Percentiles rank a stretch among this genome's conserved stretches.
phyloP scores from a whole-genome alignment of 2,888 invertebrate species.

The Stenurella melanura region DNA sequence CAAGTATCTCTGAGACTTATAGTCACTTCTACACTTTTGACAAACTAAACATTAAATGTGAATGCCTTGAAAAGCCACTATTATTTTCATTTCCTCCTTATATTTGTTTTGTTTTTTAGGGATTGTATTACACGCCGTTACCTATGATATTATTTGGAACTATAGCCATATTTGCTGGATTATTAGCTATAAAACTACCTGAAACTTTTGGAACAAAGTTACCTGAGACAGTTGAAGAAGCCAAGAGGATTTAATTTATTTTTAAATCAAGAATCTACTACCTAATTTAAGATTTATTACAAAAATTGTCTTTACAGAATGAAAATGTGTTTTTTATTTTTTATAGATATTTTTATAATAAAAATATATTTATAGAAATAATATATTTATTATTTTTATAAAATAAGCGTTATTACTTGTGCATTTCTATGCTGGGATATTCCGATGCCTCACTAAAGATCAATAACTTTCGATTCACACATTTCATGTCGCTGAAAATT shows the following conservation, averaged over 20 bases:
- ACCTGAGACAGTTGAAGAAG: slow-evolving; percentile 78
- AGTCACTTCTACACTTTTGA: too few species aligned
- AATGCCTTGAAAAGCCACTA: too few species aligned
- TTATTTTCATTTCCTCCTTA: neutral
- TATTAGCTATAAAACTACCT: slow-evolving; percentile 77
- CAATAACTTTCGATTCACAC: too few species aligned
- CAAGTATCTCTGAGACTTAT: too few species aligned
- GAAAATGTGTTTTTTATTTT: slow-evolving; percentile 1
- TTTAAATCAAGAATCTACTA: neutral
- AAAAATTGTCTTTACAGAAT: neutral
- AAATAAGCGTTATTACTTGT: too few species aligned
- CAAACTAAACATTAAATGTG: too few species aligned
- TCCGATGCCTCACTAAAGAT: too few species aligned
- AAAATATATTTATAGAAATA: neutral
- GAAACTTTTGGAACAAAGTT: slow-evolving; percentile 79
- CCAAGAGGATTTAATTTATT: slow-evolving; percentile 64
- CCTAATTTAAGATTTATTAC: neutral
- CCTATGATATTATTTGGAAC: slow-evolving; percentile 75
- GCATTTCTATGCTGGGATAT: too few species aligned
- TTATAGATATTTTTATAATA: neutral
- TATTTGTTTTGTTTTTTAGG: slow-evolving; percentile 66
- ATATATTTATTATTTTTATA: neutral
- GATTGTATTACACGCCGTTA: slow-evolving; percentile 70
- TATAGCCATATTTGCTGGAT: slow-evolving; percentile 74
- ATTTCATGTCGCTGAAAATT: too few species aligned